These are phyloP conservation scores for Apteryx mantelli DNA, from an alignment of 2,113 vertebrate genomes.

Conservation along the genomic window DNA sequence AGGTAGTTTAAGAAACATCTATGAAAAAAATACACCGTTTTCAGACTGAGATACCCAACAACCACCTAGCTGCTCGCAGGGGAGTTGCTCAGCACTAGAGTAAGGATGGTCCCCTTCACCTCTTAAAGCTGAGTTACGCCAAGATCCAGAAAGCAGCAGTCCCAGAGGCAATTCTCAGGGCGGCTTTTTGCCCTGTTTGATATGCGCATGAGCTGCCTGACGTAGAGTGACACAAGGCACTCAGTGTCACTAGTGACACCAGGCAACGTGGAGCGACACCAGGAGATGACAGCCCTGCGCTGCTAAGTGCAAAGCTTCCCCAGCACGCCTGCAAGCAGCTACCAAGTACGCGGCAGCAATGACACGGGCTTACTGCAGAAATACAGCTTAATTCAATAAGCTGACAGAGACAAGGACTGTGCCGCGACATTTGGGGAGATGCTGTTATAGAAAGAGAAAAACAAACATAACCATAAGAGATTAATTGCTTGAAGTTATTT, in stretches of 20 bases:
- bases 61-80: neutral
- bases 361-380: neutral
- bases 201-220: conserved; percentile 13
- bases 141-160: neutral
- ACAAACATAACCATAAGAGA: neutral
- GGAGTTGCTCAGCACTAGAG: neutral
- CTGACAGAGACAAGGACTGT: neutral
- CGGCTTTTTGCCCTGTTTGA: conserved; percentile 35
- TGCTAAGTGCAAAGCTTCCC: neutral
- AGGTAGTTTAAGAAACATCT: conserved; percentile 17
- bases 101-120: neutral
- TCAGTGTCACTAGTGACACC: neutral
- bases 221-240: neutral
- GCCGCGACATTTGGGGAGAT: neutral
- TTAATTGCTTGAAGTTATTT: neutral
- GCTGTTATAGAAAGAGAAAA: neutral
- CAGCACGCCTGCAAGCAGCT: neutral
- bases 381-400: conserved; percentile 3
- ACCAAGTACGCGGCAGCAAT: neutral
- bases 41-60: neutral
- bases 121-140: neutral
- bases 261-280: neutral
- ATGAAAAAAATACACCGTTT: neutral
- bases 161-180: neutral
- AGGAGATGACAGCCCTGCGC: neutral